Percentiles rank a stretch among this genome's conserved stretches.
phyloP scores from a whole-genome alignment of 2,888 invertebrate genomes.

The Chloroclystis v-ata region DNA sequence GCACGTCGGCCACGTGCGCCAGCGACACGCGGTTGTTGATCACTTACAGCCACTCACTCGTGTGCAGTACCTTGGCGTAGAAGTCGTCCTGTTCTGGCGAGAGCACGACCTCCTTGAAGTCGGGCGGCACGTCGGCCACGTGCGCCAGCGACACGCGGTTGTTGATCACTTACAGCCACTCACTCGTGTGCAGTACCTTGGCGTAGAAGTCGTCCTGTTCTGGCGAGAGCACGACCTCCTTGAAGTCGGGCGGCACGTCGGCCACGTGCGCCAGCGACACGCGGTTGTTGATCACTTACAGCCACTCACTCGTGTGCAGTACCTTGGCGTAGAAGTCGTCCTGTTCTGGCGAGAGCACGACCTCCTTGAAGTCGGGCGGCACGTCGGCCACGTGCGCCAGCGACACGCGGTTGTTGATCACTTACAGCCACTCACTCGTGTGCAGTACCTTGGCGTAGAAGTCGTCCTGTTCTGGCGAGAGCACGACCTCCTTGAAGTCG shows the following conservation, averaged over 20 bases:
- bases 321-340: slow-evolving; percentile 98
- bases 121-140: slow-evolving; percentile 90
- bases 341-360: slow-evolving; percentile 95
- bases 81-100: slow-evolving; percentile 98
- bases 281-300: background rate
- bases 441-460: too few relatives aligned
- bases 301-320: slow-evolving; percentile 3
- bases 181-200: slow-evolving; percentile 52
- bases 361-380: slow-evolving; percentile 92
- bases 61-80: slow-evolving; percentile 86
- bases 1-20: background rate
- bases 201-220: too few relatives aligned
- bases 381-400: slow-evolving; percentile 90
- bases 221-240: too few relatives aligned
- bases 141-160: slow-evolving; percentile 94
- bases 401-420: slow-evolving; percentile 95
- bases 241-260: too few relatives aligned
- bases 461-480: too few relatives aligned
- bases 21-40: background rate
- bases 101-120: slow-evolving; percentile 94
- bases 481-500: too few relatives aligned
- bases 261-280: background rate
- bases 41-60: background rate
- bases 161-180: slow-evolving; percentile 93
- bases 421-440: slow-evolving; percentile 86